Evolutionary conservation across 2,797 vertebrate species (phyloP).

Genomic region (Eospalax fontanierii): DNA sequence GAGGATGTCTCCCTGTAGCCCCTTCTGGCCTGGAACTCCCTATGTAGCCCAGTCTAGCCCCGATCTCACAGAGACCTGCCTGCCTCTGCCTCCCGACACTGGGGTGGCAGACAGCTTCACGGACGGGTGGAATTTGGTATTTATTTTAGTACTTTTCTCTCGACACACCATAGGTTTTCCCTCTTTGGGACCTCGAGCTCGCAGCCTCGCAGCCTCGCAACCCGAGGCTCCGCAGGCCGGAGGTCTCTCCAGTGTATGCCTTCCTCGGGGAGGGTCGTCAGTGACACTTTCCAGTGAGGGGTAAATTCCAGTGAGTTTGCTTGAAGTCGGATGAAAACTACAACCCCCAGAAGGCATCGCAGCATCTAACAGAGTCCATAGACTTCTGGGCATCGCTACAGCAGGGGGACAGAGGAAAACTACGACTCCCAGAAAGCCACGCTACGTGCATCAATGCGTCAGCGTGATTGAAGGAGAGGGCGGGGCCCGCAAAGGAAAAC

Average conservation of each 20-base stretch:
- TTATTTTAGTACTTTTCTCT: neutral
- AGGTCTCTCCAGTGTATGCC: too few species aligned
- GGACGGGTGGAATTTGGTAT: neutral
- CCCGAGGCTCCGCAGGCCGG: too few species aligned
- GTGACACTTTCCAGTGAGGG: too few species aligned
- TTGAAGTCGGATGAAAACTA: too few species aligned
- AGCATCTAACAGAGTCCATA: too few species aligned
- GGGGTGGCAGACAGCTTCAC: neutral
- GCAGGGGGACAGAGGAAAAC: constrained; percentile 30
- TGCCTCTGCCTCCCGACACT: neutral
- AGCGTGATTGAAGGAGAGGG: neutral
- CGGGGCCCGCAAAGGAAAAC: neutral
- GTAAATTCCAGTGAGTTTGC: too few species aligned
- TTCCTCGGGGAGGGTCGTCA: too few species aligned
- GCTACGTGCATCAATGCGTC: too few species aligned
- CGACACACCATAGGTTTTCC: neutral
- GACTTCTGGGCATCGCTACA: too few species aligned
- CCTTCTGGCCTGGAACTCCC: too few species aligned
- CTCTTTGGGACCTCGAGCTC: neutral
- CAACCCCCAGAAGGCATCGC: constrained; percentile 66
- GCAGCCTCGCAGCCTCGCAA: too few species aligned
- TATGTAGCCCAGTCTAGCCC: neutral
- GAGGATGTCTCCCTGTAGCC: neutral
- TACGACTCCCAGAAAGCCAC: constrained; percentile 71
- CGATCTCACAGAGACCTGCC: neutral